A percentile compares a stretch with the other conserved stretches of the same genome.
Evolutionary conservation across 2,113 vertebrate genomes (phyloP).

Genomic region (Brachypodius melanocephalos): DNA sequence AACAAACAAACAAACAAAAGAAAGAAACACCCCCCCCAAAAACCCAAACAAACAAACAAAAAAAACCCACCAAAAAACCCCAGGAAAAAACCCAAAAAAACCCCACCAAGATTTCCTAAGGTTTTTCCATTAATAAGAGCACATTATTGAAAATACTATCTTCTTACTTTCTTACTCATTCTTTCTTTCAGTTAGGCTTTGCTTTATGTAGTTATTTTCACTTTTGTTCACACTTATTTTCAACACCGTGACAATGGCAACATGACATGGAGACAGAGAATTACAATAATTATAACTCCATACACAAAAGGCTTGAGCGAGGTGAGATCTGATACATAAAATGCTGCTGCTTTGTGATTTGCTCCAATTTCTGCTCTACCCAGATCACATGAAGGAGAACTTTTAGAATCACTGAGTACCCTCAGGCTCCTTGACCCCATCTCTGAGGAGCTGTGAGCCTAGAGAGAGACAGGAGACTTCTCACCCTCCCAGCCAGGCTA

Average conservation of each 20-base stretch:
- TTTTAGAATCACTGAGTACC: background rate
- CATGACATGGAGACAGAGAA: background rate
- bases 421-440: background rate
- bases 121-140: background rate
- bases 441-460: background rate
- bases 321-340: background rate
- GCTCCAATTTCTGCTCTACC: background rate
- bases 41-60: too few relatives aligned
- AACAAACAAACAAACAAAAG: too few relatives aligned
- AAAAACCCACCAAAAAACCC: too few relatives aligned
- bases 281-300: background rate
- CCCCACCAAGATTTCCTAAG: too few relatives aligned
- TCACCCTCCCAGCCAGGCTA: background rate
- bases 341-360: background rate
- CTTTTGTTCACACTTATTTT: conserved; percentile 4
- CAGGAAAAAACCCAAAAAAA: too few relatives aligned
- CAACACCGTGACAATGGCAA: background rate
- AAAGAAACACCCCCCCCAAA: too few relatives aligned
- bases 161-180: background rate
- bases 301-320: background rate
- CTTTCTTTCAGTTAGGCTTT: background rate
- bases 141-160: background rate
- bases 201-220: background rate
- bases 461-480: background rate
- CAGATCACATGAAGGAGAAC: background rate